Evolutionary conservation across 2,888 invertebrate species (phyloP), one percentile per base, ranked within the genome.

Genomic region (Leucania comma): DNA sequence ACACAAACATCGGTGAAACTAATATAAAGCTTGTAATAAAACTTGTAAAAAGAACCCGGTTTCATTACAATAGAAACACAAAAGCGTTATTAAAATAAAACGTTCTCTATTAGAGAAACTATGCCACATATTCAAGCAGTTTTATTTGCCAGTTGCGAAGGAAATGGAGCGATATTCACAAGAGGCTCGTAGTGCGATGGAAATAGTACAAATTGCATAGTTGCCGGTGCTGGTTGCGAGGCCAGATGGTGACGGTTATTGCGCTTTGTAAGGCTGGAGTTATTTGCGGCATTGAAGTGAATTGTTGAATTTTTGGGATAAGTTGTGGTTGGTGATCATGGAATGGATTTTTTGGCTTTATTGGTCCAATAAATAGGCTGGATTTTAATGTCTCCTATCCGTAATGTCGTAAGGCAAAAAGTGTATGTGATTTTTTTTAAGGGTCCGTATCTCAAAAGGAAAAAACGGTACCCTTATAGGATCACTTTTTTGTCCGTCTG

Each of bases 171-270:
- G 51, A 56, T 68, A 69, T 65, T 50, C 78, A 42, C 78, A 48
- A 70, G 71, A 60, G 65, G 22, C 51, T 54, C 42, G 32, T 42
- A 42, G 50, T 5, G 42, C 20, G 9, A 20, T 48, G n/a, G 56
- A 73, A 65, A 60, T 80, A 79, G 60, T 57, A 74, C 75, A 58
- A 74, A 75, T 80, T 75, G 80, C 75, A 80, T 56, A 59, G 78
- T 48, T 46, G 56, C 38, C 35, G 56, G 60, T 3, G 51, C 26
- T 38, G 5, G 24, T 9, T 10, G 46, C n/a, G 10, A 22, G 69
- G 54, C 56, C 46, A 46, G 46, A 58, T 22, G 32, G 42, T n/a
- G 56, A 8, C 51, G n/a, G 50, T 72, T 75, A 79, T 79, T 79
- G 42, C 78, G 20, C 35, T 32, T 51, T 63, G n/a, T 58, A 29